phyloP scores from a whole-genome alignment of 2,797 vertebrate species.

The Scolopax rusticola region DNA sequence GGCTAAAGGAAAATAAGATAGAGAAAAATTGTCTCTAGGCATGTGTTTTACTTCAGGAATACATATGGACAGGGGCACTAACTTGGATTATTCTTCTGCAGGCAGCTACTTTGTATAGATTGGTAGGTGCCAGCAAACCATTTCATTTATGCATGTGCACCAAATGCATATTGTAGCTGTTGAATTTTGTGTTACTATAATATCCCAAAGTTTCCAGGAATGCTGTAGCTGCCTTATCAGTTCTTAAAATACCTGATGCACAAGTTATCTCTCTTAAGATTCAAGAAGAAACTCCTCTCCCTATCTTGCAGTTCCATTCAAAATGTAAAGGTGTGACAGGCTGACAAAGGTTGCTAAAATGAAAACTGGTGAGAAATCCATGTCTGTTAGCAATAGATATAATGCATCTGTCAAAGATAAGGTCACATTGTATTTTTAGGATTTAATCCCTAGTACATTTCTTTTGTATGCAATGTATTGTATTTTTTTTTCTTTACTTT shows the following conservation, averaged over 20 bases:
- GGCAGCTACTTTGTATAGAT: background rate
- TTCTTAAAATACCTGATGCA: background rate
- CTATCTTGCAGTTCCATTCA: background rate
- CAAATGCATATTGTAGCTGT: background rate
- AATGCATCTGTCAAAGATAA: background rate
- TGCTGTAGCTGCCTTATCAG: conserved; percentile 15
- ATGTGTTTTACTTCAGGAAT: background rate
- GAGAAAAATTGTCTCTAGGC: background rate
- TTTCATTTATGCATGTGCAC: background rate
- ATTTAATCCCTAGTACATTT: background rate
- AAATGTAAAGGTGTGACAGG: background rate
- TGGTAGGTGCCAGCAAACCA: background rate
- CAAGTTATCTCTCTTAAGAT: background rate
- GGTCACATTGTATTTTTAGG: background rate
- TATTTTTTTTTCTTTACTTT: background rate
- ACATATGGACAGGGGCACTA: background rate
- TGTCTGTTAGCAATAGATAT: background rate
- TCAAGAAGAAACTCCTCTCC: background rate
- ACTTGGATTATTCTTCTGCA: background rate
- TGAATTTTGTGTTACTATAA: background rate
- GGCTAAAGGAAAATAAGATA: background rate
- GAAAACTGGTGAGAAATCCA: background rate
- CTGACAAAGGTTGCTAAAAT: background rate
- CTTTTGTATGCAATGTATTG: background rate
- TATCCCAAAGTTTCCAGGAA: background rate